Conservation (phyloP, 2,113 vertebrate genomes). For the Xiphophorus maculatus region DNA sequence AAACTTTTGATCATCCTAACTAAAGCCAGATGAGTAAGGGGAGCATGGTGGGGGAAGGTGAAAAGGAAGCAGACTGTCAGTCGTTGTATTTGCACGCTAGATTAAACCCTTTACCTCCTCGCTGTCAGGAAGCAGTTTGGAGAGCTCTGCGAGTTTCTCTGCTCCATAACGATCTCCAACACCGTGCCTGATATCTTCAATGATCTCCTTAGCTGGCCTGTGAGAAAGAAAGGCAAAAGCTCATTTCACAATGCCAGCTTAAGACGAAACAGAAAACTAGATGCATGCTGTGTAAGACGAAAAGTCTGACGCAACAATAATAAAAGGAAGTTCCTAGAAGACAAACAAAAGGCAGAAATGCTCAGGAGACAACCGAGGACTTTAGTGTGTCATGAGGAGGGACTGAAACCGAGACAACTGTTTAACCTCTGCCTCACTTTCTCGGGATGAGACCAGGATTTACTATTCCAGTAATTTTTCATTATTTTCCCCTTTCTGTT, state of each 20-base stretch:
- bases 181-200: slow-evolving; percentile 80
- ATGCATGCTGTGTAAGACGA: neutral
- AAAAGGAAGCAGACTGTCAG: slow-evolving; percentile 6
- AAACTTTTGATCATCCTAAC: slow-evolving; percentile 69
- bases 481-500: slow-evolving; percentile 14
- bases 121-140: slow-evolving; percentile 80
- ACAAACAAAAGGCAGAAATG: slow-evolving; percentile 53
- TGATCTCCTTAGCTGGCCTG: slow-evolving; percentile 79
- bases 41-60: neutral
- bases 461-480: slow-evolving; percentile 28
- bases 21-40: slow-evolving; percentile 57
- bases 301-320: slow-evolving; percentile 31
- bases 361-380: slow-evolving; percentile 12
- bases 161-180: slow-evolving; percentile 76
- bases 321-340: slow-evolving; percentile 32
- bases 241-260: slow-evolving; percentile 37
- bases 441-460: slow-evolving; percentile 47
- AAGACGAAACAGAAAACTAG: slow-evolving; percentile 21
- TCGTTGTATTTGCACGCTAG: slow-evolving; percentile 29
- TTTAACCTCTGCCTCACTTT: slow-evolving; percentile 48
- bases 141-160: slow-evolving; percentile 81
- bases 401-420: slow-evolving; percentile 30
- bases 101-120: slow-evolving; percentile 77
- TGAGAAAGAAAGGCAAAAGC: slow-evolving; percentile 26
- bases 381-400: slow-evolving; percentile 43